Conservation (phyloP, 1,140 invertebrate species). For the Drosophila sp. region DNA sequence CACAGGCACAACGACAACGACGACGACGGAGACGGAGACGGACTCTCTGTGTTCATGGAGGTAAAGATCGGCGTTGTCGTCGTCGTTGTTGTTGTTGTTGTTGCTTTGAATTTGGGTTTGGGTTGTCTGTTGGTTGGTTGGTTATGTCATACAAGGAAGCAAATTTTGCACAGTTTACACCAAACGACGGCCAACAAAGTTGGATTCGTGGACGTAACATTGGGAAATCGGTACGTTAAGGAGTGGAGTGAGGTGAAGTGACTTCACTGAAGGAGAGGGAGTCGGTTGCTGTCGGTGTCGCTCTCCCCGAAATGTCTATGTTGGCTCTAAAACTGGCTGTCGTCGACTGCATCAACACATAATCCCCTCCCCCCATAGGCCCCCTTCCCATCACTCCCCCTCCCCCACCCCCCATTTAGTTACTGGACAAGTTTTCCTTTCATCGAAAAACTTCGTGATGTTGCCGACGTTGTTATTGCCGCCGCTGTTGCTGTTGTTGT, state of each 20-base stretch:
- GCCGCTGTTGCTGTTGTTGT: conserved; percentile 3
- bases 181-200: conserved; percentile 59
- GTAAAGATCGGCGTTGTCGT: conserved; percentile 72
- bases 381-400: conserved; percentile 1
- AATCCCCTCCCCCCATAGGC: neutral
- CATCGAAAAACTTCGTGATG: conserved; percentile 64
- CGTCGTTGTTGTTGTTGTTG: conserved; percentile 29
- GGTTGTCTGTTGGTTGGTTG: conserved; percentile 24
- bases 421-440: conserved; percentile 62
- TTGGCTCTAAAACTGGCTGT: conserved; percentile 38
- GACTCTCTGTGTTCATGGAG: conserved; percentile 54
- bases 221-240: conserved; percentile 45
- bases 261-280: conserved; percentile 12
- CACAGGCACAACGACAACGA: conserved; percentile 41
- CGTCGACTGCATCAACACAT: conserved; percentile 22
- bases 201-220: conserved; percentile 43
- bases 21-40: neutral
- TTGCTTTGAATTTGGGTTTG: conserved; percentile 42
- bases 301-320: conserved; percentile 28
- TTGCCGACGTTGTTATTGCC: conserved; percentile 30
- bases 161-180: conserved; percentile 47
- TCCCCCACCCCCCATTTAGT: neutral
- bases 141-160: conserved; percentile 80
- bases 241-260: conserved; percentile 33
- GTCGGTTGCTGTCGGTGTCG: conserved; percentile 18